A percentile compares a stretch with the other conserved stretches of the same genome.
phyloP scores from a whole-genome alignment of 2,797 vertebrate genomes.

The Falco columbarius region DNA sequence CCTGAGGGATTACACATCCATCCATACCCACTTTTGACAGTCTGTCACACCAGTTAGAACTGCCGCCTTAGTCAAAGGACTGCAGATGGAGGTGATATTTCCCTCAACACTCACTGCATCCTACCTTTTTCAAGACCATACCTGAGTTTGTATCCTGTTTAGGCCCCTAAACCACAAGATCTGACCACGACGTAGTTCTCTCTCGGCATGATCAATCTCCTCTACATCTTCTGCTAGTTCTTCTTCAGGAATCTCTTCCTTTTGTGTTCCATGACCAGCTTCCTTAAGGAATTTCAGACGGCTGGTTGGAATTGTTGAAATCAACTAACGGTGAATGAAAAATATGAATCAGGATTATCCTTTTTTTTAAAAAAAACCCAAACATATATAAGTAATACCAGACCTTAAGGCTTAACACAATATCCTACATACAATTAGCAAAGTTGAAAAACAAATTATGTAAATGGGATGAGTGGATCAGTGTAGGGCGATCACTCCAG shows the following conservation, averaged over 20 bases:
- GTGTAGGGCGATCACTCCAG: neutral
- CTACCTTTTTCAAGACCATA: constrained; percentile 81
- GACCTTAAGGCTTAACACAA: neutral
- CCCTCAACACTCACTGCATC: constrained; percentile 33
- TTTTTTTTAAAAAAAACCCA: neutral
- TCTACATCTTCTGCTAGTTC: constrained; percentile 96
- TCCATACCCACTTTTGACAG: constrained; percentile 57
- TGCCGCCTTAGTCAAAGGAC: constrained; percentile 9
- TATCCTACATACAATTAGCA: neutral
- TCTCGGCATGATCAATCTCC: constrained; percentile 97
- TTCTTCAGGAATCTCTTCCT: constrained; percentile 97
- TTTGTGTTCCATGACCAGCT: constrained; percentile 96
- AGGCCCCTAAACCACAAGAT: constrained; percentile 99
- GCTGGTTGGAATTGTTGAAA: constrained; percentile 95
- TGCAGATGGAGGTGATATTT: neutral
- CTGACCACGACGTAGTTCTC: constrained; percentile 95
- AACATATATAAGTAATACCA: neutral
- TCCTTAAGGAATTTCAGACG: constrained; percentile 97
- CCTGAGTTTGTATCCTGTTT: constrained; percentile 99
- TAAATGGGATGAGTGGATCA: neutral
- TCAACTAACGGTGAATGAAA: constrained; percentile 81
- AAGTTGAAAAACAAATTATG: neutral
- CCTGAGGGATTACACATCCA: constrained; percentile 58
- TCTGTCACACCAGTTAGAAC: constrained; percentile 60
- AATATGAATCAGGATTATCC: neutral